Evolutionary conservation across 2,888 invertebrate species (phyloP), one percentile per base, ranked within the genome.

Genomic region (Leptinotarsa tumamoca): DNA sequence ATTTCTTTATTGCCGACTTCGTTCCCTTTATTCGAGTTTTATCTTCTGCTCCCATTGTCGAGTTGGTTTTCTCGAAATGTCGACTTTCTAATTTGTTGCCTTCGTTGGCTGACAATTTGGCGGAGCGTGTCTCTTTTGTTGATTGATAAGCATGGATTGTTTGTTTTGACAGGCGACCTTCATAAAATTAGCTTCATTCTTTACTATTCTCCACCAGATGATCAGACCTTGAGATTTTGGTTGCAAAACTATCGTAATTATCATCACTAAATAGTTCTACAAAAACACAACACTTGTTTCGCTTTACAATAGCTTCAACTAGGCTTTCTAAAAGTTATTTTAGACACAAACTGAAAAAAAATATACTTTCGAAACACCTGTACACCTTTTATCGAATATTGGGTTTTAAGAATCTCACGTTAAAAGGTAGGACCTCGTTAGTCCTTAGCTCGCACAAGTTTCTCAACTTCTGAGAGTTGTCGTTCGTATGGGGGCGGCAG

Each of bases 11-110:
- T 84, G 83, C 84, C 83, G 80, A 81, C 75, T 81, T 80, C 80
- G 72, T 82, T 83, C 84, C 84, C 84, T 85, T 85, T 85, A 82
- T 84, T 85, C 84, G 81, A 81, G 82, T 84, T 83, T 82, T 80
- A 81, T 83, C 43, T 63, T 63, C 33, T 73, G 61, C 61, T 78
- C 72, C 75, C 72, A 76, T 80, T 75, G 77, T 78, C 69, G 70
- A 69, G 69, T 82, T 82, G 84, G 83, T 84, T 84, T 82, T 78
- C 80, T 75, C 75, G 80, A 84, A 82, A 82, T 69, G 54, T 58
- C 43, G 33, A 72, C 77, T 76, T 79, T 79, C 79, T 72, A 77
- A 79, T 79, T 72, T 71, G 73, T 76, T 71, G 27, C 43, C 72
- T 67, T 71, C 61, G 10, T 58, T 61, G 69, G 72, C 50, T 21